phyloP scores from a whole-genome alignment of 2,888 invertebrate species.

The Allygus modestus region DNA sequence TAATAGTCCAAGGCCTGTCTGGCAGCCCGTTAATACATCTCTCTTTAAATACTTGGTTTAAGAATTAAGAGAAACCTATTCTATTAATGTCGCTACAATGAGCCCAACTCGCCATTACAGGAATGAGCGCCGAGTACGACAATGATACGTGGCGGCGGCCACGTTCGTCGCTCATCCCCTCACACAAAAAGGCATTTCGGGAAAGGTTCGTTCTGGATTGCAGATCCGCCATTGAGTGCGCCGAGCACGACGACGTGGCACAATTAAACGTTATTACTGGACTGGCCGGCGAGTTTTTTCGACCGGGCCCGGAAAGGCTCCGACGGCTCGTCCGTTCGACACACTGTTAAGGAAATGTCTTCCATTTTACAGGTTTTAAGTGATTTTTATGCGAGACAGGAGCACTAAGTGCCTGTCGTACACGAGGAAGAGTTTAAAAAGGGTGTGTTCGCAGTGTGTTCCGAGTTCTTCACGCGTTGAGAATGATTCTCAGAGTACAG shows the following conservation, averaged over 20 bases:
- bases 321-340: not conserved
- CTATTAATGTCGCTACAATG: too few species aligned
- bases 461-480: not conserved
- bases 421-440: conserved; percentile 27
- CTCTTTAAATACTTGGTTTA: too few species aligned
- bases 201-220: conserved; percentile 14
- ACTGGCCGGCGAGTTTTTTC: not conserved
- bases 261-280: conserved; percentile 44
- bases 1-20: too few species aligned
- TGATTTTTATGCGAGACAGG: not conserved
- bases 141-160: not conserved
- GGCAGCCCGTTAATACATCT: too few species aligned
- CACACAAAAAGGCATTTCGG: conserved; percentile 37
- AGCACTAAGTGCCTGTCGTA: not conserved
- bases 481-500: too few species aligned
- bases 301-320: conserved; percentile 18
- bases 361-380: conserved; percentile 48
- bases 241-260: too few species aligned
- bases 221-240: conserved; percentile 7
- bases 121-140: not conserved
- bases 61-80: too few species aligned
- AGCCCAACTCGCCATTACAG: too few species aligned
- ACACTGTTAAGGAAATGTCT: conserved; percentile 44
- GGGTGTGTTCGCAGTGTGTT: conserved; percentile 9
- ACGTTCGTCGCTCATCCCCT: not conserved